A percentile compares a stretch with the other conserved stretches of the same genome.
Conservation (phyloP, 2,888 invertebrate species). For the Psococerastis gibbosa region DNA sequence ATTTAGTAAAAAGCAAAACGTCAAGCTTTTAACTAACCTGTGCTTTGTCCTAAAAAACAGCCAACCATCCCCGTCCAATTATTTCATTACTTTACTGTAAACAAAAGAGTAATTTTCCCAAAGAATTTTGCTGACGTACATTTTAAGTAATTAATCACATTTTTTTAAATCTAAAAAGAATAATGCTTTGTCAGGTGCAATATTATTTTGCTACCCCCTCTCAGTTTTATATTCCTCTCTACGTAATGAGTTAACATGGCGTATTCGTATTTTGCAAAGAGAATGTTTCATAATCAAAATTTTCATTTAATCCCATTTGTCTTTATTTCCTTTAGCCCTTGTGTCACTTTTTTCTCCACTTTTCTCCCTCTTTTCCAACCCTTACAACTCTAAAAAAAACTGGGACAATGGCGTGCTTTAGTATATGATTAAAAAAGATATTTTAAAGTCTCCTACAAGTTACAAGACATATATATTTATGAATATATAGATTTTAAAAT, state of each 20-base stretch:
- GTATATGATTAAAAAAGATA: no score
- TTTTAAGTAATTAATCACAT: constrained; percentile 8
- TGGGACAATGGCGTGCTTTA: no score
- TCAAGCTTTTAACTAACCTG: no score
- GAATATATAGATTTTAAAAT: no score
- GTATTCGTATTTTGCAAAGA: background rate
- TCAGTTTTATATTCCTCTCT: background rate
- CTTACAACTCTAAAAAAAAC: no score
- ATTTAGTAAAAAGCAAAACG: no score
- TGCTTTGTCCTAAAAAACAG: no score
- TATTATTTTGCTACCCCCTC: constrained; percentile 9
- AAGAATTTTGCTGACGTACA: background rate
- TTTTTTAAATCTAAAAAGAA: constrained; percentile 10
- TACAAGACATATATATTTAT: no score
- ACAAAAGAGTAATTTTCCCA: constrained; percentile 9
- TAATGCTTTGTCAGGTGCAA: constrained; percentile 9
- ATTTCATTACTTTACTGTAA: constrained; percentile 7
- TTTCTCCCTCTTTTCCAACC: no score
- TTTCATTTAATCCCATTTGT: background rate
- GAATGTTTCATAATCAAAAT: background rate
- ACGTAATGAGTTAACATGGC: background rate
- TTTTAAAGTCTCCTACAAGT: no score
- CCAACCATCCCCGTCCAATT: constrained; percentile 7
- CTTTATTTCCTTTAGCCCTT: no score
- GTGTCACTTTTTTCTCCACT: no score